Percentiles rank a stretch among this genome's conserved stretches.
These are phyloP conservation scores for Amphipoea lucens DNA, from an alignment of 2,888 invertebrate species.

Conservation along the genomic window DNA sequence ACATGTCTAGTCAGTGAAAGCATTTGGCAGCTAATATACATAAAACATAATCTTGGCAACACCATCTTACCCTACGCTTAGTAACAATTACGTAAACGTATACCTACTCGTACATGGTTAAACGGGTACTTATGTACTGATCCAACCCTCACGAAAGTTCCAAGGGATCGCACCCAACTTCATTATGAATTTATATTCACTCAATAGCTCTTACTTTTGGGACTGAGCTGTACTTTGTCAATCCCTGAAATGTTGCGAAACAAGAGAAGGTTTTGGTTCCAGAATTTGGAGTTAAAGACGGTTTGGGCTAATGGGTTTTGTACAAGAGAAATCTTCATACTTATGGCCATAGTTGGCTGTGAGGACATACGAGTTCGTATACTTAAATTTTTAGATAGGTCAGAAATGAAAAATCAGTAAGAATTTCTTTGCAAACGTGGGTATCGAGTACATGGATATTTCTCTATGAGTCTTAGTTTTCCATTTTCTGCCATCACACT, in stretches of 20 bases:
- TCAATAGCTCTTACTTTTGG: slow-evolving; percentile 78
- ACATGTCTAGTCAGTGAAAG: not conserved
- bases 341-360: not conserved
- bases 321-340: not conserved
- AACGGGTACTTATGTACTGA: slow-evolving; percentile 57
- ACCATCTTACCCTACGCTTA: slow-evolving; percentile 16
- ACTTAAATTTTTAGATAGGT: not conserved
- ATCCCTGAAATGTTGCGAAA: slow-evolving; percentile 69
- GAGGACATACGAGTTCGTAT: not conserved
- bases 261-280: slow-evolving; percentile 40
- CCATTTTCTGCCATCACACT: not conserved
- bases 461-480: not conserved
- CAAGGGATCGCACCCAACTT: slow-evolving; percentile 74
- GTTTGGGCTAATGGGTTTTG: not conserved
- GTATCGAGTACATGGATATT: not conserved
- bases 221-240: slow-evolving; percentile 73
- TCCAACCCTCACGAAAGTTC: slow-evolving; percentile 68
- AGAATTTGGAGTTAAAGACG: slow-evolving; percentile 9
- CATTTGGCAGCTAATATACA: not conserved
- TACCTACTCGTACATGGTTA: slow-evolving; percentile 43
- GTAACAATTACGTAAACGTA: slow-evolving; percentile 47
- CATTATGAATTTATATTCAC: slow-evolving; percentile 86
- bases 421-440: not conserved
- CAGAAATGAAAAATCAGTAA: not conserved
- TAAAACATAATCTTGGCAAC: not conserved